A percentile compares a stretch with the other conserved stretches of the same genome.
Evolutionary conservation across 2,113 vertebrate genomes (phyloP).

Genomic region (Mandrillus leucophaeus): DNA sequence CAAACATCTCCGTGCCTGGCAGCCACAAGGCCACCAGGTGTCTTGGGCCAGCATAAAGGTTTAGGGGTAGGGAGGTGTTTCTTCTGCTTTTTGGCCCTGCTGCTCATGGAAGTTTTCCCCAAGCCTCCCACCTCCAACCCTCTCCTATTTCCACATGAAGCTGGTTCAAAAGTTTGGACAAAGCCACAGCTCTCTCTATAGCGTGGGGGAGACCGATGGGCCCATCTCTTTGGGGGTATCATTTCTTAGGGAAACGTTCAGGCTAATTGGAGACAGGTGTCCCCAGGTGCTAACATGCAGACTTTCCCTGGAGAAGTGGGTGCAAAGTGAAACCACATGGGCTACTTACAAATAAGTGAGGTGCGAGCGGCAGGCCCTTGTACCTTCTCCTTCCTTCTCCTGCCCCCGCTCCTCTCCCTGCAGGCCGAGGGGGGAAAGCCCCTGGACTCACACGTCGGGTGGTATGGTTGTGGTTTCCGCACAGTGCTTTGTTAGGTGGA

Average conservation of each 20-base stretch:
- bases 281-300: constrained; percentile 92
- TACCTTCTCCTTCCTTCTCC: constrained; percentile 33
- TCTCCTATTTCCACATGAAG: neutral
- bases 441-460: constrained; percentile 62
- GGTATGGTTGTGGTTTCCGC: constrained; percentile 77
- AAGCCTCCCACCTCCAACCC: neutral
- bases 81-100: constrained; percentile 60
- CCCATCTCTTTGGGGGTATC: constrained; percentile 75
- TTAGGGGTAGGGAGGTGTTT: constrained; percentile 57
- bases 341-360: constrained; percentile 89
- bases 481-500: constrained; percentile 75
- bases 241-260: constrained; percentile 79
- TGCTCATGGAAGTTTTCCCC: neutral
- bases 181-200: neutral
- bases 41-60: constrained; percentile 45
- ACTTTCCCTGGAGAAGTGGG: constrained; percentile 95
- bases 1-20: constrained; percentile 84
- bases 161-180: neutral
- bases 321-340: constrained; percentile 99
- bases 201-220: constrained; percentile 15
- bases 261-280: constrained; percentile 94
- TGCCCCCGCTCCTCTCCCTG: neutral
- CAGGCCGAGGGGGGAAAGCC: constrained; percentile 61
- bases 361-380: constrained; percentile 85
- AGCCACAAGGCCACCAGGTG: constrained; percentile 85